Percentiles rank a stretch among this genome's conserved stretches.
Conservation (phyloP, 2,113 vertebrate species). For the Shinisaurus crocodilurus region DNA sequence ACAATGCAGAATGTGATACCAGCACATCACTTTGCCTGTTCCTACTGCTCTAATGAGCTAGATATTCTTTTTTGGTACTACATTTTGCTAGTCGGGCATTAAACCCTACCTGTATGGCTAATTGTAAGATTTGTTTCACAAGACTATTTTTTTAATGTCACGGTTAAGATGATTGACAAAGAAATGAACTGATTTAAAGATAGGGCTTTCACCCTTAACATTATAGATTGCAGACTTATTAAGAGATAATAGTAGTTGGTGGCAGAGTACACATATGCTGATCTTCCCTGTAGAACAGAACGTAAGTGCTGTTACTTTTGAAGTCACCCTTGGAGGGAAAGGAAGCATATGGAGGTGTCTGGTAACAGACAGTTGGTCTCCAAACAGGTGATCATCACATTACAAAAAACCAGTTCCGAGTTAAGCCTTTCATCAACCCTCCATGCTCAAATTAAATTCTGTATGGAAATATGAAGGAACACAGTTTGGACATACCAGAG, state of each 20-base stretch:
- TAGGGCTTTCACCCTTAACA: not conserved
- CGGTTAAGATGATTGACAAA: not conserved
- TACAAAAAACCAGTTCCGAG: not conserved
- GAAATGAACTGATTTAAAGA: not conserved
- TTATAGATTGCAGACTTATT: not conserved
- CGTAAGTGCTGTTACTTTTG: not conserved
- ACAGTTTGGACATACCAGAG: not conserved
- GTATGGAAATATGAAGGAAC: not conserved
- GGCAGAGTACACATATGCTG: not conserved
- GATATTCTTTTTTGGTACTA: not conserved
- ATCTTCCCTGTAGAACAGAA: not conserved
- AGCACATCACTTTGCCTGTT: conserved; percentile 34
- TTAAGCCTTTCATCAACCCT: not conserved
- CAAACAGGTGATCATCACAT: not conserved
- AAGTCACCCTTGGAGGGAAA: not conserved
- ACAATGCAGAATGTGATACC: conserved; percentile 64
- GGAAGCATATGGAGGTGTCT: not conserved
- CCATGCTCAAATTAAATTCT: not conserved
- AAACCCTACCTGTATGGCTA: not conserved
- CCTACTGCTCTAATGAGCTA: conserved; percentile 40
- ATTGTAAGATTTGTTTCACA: not conserved
- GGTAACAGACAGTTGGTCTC: too few relatives aligned
- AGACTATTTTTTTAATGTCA: not conserved
- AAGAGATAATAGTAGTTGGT: not conserved
- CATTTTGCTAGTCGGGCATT: not conserved